Evolutionary conservation across 2,797 vertebrate genomes (phyloP).

Genomic region (Pampus argenteus): DNA sequence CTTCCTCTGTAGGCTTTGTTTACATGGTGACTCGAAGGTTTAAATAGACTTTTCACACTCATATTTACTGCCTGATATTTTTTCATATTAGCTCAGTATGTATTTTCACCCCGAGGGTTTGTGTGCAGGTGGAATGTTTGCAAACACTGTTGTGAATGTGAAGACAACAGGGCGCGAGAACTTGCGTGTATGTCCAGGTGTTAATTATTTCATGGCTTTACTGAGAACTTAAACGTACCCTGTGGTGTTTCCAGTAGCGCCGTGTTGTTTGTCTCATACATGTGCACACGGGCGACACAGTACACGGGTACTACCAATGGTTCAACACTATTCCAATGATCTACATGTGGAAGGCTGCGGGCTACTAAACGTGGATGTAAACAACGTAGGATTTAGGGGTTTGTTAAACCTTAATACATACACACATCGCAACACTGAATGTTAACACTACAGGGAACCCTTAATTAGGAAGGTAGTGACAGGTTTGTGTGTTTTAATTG

Average conservation of each 20-base stretch:
- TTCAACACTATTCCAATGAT: too few relatives aligned
- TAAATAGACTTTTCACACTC: constrained; percentile 46
- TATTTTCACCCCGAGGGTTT: constrained; percentile 26
- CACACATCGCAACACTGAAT: not conserved
- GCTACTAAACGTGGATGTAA: too few relatives aligned
- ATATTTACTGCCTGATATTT: constrained; percentile 17
- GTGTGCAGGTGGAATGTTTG: constrained; percentile 27
- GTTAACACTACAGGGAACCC: not conserved
- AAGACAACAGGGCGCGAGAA: not conserved
- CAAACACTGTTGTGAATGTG: not conserved
- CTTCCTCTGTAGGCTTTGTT: constrained; percentile 45
- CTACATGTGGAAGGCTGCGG: too few relatives aligned
- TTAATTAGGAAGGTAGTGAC: not conserved
- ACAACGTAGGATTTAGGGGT: not conserved
- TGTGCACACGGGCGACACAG: too few relatives aligned
- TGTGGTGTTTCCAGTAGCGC: too few relatives aligned
- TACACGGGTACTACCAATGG: too few relatives aligned
- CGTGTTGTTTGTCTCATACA: not conserved
- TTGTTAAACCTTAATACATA: not conserved
- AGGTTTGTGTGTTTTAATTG: not conserved
- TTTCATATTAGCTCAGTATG: constrained; percentile 8
- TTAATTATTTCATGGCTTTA: too few relatives aligned
- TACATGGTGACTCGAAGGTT: constrained; percentile 47
- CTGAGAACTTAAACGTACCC: too few relatives aligned
- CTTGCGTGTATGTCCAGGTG: not conserved